Percentiles rank a stretch among this genome's conserved stretches.
These are phyloP conservation scores for Drosophila leonis DNA, from an alignment of 2,888 invertebrate genomes.

Conservation along the genomic window DNA sequence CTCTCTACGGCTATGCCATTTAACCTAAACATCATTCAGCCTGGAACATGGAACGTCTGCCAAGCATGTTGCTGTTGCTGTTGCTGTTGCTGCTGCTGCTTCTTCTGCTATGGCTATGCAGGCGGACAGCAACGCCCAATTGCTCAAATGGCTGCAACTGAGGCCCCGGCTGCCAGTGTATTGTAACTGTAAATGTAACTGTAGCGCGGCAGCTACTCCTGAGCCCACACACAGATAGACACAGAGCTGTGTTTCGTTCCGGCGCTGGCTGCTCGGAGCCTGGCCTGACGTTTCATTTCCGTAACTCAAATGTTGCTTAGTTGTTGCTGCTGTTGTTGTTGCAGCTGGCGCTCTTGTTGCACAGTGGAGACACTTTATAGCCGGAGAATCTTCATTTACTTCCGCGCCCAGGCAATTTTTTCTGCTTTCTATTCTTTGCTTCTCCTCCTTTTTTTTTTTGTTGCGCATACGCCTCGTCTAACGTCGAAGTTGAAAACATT, in stretches of 20 bases:
- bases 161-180: conserved; percentile 11
- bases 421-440: conserved; percentile 16
- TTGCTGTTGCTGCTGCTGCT: conserved; percentile 1
- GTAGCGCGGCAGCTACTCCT: conserved; percentile 32
- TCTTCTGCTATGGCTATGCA: conserved; percentile 15
- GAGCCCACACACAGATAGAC: conserved; percentile 38
- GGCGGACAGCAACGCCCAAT: conserved; percentile 54
- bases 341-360: conserved; percentile 28
- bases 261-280: conserved; percentile 24
- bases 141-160: conserved; percentile 62
- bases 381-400: conserved; percentile 78
- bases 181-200: conserved; percentile 29
- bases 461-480: conserved; percentile 53
- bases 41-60: conserved; percentile 43
- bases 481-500: conserved; percentile 3
- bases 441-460: conserved; percentile 6
- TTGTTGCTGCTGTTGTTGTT: conserved; percentile 31
- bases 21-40: conserved; percentile 76
- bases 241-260: conserved; percentile 7
- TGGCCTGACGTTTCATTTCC: conserved; percentile 79
- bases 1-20: conserved; percentile 56
- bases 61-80: conserved; percentile 27
- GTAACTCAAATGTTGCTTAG: conserved; percentile 74
- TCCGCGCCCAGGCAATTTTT: conserved; percentile 66
- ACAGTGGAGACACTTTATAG: conserved; percentile 70